Base-by-base conservation (phyloP, 2,113 vertebrate species). In the Solea senegalensis region DNA sequence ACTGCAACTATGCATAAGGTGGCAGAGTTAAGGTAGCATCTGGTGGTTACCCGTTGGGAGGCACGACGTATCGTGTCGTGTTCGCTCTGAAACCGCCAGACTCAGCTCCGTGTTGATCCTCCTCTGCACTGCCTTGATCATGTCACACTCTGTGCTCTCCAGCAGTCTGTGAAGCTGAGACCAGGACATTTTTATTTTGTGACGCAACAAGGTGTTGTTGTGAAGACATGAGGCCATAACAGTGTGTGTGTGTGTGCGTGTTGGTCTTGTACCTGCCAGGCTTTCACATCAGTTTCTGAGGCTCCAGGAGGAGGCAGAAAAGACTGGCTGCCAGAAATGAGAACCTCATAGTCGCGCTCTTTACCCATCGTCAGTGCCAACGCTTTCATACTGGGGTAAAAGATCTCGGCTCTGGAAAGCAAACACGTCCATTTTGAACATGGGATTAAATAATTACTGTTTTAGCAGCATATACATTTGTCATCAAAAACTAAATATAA, bases 91-190 rank as follows among this genome's bases (percentile, higher is more conserved):
- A 55, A 88, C 82, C 71, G 93, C 86, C 72, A 93, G 79, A 6
- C 74, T 91, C 27, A 88, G 72, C 55, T 94, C 89, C 67, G 79
- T 81, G 56, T 74, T 88, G 52, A 94, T 86, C 86, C 89, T 95
- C 79, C 82, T 94, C 80, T 91, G 80, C 63, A 92, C 69, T 5
- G 93, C 83, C 71, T 67, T 78, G 72, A 95, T 94, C 94, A 91
- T 93, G 65, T 93, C 91, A 45, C 90, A 91, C 88, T 95, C 91
- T 15, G 89, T 76, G 72, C 80, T 92, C 91, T 95, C 93, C 85
- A 95, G 83, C 71, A 95, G 91, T 26, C 92, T 93, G 80, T 93
- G 86, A 74, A 96, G 86, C 93, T 95, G 82, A 56, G 45, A 59
- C 51, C 43, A 15, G 50, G 8, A n/a, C 2, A 27, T 34, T 34